These are phyloP conservation scores for Tenthredo distinguenda DNA, from an alignment of 2,888 invertebrate genomes.

Conservation along the genomic window DNA sequence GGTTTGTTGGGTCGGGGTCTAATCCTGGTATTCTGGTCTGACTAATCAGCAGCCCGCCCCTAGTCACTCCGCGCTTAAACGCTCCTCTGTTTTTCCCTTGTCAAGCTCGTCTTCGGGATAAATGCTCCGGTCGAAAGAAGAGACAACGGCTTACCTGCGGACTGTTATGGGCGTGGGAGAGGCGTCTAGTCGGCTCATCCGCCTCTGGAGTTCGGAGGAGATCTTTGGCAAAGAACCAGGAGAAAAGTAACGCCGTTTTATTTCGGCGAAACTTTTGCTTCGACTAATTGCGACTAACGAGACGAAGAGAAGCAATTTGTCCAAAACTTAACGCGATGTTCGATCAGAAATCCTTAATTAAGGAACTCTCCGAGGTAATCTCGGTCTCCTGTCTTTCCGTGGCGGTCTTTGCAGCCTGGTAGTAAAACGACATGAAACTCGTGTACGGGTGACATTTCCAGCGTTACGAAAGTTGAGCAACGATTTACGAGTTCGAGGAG, in stretches of 20 bases:
- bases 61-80: constrained; percentile 50
- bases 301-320: constrained; percentile 37
- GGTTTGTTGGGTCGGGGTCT: constrained; percentile 4
- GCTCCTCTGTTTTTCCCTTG: constrained; percentile 60
- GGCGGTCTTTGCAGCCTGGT: not conserved
- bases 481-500: not conserved
- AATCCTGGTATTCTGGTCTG: constrained; percentile 42
- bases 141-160: constrained; percentile 54
- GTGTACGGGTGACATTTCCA: not conserved
- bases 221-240: constrained; percentile 13
- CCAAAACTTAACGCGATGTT: not conserved
- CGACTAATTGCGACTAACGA: constrained; percentile 36
- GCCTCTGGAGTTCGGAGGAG: constrained; percentile 16
- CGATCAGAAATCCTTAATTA: constrained; percentile 39
- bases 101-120: constrained; percentile 59
- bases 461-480: not conserved
- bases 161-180: constrained; percentile 55
- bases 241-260: not conserved
- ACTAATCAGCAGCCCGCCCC: constrained; percentile 49
- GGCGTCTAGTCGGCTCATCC: constrained; percentile 35
- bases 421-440: not conserved
- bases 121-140: constrained; percentile 53
- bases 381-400: not conserved
- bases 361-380: not conserved
- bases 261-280: not conserved